A percentile compares a stretch with the other conserved stretches of the same genome.
Evolutionary conservation across 2,113 vertebrate genomes (phyloP).

Genomic region (Natator depressus): DNA sequence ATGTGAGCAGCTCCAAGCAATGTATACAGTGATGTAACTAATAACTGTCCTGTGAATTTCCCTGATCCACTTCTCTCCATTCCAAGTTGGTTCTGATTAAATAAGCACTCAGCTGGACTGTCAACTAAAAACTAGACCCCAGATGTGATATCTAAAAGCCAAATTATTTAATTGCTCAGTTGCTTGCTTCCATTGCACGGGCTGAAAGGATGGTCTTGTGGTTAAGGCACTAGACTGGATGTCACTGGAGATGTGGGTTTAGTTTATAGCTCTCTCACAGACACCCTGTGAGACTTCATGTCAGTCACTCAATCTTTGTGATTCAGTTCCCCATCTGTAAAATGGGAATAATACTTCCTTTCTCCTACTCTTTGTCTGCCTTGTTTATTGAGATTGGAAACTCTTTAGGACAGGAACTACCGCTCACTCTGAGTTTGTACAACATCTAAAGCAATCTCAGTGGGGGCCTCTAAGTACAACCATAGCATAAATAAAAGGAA

Average conservation of each 20-base stretch:
- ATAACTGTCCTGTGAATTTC: not conserved
- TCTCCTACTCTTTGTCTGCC: not conserved
- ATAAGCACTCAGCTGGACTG: not conserved
- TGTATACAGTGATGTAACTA: not conserved
- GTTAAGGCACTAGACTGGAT: not conserved
- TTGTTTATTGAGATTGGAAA: not conserved
- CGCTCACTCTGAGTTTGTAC: not conserved
- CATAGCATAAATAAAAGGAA: not conserved
- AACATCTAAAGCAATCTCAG: not conserved
- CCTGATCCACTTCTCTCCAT: not conserved
- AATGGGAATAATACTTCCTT: not conserved
- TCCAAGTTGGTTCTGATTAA: not conserved
- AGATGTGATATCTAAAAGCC: not conserved
- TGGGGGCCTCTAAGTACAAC: not conserved
- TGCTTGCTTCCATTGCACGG: not conserved
- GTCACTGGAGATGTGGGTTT: not conserved
- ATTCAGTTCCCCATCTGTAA: not conserved
- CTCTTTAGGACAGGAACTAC: rapidly evolving
- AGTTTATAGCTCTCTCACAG: not conserved
- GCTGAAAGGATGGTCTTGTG: not conserved
- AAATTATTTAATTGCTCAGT: not conserved
- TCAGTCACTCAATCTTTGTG: not conserved
- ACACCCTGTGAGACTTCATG: not conserved
- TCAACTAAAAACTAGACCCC: not conserved
- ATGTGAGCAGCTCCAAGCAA: not conserved